phyloP scores from a whole-genome alignment of 2,888 invertebrate genomes.

The Bhutanitis thaidina region DNA sequence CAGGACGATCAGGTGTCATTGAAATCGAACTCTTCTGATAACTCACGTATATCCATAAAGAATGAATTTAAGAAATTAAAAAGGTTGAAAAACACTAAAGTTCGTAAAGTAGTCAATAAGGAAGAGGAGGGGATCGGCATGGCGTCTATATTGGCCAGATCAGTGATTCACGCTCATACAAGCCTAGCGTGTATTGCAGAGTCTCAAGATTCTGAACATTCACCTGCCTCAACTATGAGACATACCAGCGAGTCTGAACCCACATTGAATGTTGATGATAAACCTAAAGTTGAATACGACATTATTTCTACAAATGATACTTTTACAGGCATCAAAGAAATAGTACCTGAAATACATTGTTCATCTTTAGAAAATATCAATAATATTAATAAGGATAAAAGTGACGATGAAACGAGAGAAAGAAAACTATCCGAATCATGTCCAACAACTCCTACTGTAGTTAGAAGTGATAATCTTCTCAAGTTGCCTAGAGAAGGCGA shows the following conservation, averaged over 20 bases:
- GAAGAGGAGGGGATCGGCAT: constrained; percentile 80
- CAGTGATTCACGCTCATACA: constrained; percentile 80
- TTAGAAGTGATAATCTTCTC: constrained; percentile 56
- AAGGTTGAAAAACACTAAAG: constrained; percentile 61
- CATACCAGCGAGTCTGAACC: constrained; percentile 69
- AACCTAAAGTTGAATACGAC: constrained; percentile 20
- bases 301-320: constrained; percentile 24
- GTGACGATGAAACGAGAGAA: constrained; percentile 25
- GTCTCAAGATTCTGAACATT: constrained; percentile 70
- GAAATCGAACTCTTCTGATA: constrained; percentile 72
- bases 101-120: constrained; percentile 52
- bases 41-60: constrained; percentile 64
- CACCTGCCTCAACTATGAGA: constrained; percentile 58
- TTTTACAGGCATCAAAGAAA: constrained; percentile 20
- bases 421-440: constrained; percentile 69
- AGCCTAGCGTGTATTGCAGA: constrained; percentile 81
- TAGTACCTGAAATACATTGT: constrained; percentile 55
- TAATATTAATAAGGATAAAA: constrained; percentile 31
- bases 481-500: constrained; percentile 56
- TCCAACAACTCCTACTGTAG: constrained; percentile 60
- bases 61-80: constrained; percentile 66
- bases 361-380: constrained; percentile 61
- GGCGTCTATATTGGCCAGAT: constrained; percentile 83
- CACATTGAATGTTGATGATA: constrained; percentile 46
- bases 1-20: constrained; percentile 75